phyloP scores from a whole-genome alignment of 2,797 vertebrate species.

The Loriculus beryllinus region DNA sequence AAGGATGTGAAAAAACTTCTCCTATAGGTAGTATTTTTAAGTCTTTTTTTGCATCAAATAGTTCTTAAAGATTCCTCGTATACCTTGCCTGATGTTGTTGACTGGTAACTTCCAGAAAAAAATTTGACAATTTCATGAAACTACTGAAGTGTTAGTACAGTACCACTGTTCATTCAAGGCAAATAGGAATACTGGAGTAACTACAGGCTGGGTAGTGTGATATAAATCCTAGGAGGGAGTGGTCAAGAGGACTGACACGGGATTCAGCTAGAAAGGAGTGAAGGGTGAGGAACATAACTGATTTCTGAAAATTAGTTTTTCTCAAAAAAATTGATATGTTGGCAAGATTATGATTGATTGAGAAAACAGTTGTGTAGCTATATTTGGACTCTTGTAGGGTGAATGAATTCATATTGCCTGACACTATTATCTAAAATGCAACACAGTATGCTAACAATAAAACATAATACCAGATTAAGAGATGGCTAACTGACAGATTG shows the following conservation, averaged over 20 bases:
- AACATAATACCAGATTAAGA: neutral
- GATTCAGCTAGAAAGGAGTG: neutral
- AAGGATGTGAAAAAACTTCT: neutral
- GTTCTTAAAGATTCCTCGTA: neutral
- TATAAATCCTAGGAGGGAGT: neutral
- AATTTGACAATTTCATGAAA: neutral
- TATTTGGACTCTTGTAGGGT: neutral
- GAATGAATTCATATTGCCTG: neutral
- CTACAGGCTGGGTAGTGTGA: neutral
- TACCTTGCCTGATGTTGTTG: neutral
- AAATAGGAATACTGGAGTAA: neutral
- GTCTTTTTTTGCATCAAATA: neutral
- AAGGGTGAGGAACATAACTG: neutral
- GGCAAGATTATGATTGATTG: neutral
- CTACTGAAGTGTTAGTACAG: neutral
- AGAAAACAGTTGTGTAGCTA: neutral
- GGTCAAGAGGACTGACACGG: neutral
- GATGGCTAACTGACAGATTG: neutral
- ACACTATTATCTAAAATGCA: neutral
- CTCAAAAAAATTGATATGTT: neutral
- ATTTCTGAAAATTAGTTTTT: neutral
- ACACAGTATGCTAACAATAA: neutral
- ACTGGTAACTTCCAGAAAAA: neutral
- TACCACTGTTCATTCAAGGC: neutral
- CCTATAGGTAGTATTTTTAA: neutral